Base-by-base conservation (phyloP, 2,888 invertebrate species). In the Volucella zonaria region DNA sequence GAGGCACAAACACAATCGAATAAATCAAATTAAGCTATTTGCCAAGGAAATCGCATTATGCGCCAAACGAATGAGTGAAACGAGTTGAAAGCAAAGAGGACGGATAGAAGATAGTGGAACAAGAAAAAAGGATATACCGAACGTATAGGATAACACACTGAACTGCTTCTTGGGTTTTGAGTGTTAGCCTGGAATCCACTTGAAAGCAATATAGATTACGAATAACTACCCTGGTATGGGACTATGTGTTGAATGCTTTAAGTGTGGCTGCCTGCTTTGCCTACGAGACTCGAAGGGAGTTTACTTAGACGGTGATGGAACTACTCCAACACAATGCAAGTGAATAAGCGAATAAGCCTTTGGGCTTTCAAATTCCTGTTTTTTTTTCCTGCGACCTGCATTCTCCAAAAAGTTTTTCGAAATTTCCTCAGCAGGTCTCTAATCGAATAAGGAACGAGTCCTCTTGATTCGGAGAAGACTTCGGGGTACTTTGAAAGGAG, bases 21-120 rank as follows among this genome's bases (percentile, higher is more conserved):
- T 85, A 85, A 85, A 85, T 85, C 85, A 85, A 85, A 80, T 85
- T 85, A 85, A 85, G 85, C 85, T 76, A 77, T 85, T 85, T 81
- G 76, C 81, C 68, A 73, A 68, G 67, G 49, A 85, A 85, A 85
- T 85, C 81, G 76, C 76, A 81, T 81, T 83, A 81, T 61, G 56
- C 61, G 80, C 76, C 76, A 81, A 76, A 70, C 45, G 76, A 80
- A 75, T 52, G 59, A 11, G 18, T 52, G 61, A 31, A 64, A 42
- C 15, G 56, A 38, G 42, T 31, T 14, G n/a, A 58, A 64, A 45
- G 70, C 66, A 81, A 64, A 49, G 43, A 75, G 14, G 47, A 61
- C 8, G 12, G 56, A 8, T 56, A 42, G 11, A 18, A 23, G 23
- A 23, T 54, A 18, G 51, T 52, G 9, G 9, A 14, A 62, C 15